phyloP scores from a whole-genome alignment of 2,113 vertebrate genomes.

The Phalacrocorax aristotelis region DNA sequence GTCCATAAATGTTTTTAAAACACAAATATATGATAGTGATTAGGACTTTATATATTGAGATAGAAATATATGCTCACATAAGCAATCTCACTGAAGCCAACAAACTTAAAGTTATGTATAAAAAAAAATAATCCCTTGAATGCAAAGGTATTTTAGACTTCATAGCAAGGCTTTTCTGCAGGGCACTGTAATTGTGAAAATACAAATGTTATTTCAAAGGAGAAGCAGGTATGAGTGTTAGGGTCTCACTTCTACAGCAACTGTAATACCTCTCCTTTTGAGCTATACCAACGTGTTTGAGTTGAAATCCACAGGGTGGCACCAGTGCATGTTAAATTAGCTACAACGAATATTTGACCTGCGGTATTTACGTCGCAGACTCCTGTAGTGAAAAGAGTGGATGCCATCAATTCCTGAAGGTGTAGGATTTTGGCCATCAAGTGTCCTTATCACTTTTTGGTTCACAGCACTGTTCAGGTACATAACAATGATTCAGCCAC shows the following conservation, averaged over 20 bases:
- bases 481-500: background rate
- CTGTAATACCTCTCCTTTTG: background rate
- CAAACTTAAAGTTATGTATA: background rate
- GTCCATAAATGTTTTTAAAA: background rate
- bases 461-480: background rate
- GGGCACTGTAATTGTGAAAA: background rate
- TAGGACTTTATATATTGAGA: background rate
- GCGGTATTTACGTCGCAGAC: fast-evolving
- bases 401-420: fast-evolving
- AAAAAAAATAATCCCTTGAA: background rate
- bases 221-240: background rate
- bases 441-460: background rate
- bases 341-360: background rate
- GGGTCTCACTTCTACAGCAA: background rate
- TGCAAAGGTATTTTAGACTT: background rate
- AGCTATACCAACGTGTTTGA: fast-evolving
- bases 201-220: background rate
- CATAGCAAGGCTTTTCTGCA: background rate
- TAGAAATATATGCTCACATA: background rate
- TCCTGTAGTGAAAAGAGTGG: background rate
- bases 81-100: background rate
- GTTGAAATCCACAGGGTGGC: background rate
- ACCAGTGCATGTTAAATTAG: background rate
- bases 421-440: background rate
- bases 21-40: background rate